These are phyloP conservation scores for Clepsis dumicolana DNA, from an alignment of 2,888 invertebrate species.

Conservation along the genomic window DNA sequence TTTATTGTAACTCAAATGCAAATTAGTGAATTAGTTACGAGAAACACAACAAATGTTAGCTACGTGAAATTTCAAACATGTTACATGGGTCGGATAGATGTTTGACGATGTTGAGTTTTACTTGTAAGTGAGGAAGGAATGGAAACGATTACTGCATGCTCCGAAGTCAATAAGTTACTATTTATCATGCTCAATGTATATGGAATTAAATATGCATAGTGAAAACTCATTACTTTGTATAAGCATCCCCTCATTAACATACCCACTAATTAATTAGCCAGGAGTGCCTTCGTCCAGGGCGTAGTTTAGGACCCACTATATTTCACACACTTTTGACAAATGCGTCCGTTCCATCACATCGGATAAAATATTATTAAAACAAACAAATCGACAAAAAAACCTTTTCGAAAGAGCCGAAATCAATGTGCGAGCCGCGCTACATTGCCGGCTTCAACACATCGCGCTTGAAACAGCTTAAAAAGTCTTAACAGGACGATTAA, in stretches of 20 bases:
- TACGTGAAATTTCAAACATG: not conserved
- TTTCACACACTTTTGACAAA: constrained; percentile 81
- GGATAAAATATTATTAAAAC: constrained; percentile 86
- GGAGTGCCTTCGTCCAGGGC: constrained; percentile 67
- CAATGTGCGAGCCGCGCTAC: constrained; percentile 83
- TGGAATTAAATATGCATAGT: constrained; percentile 43
- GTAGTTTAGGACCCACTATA: constrained; percentile 63
- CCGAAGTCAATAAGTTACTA: constrained; percentile 31
- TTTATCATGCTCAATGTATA: constrained; percentile 32
- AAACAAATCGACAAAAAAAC: constrained; percentile 85
- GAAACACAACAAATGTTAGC: not conserved
- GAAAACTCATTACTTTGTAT: constrained; percentile 62
- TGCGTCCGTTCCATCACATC: constrained; percentile 83
- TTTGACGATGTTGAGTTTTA: not conserved
- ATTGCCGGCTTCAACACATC: constrained; percentile 59
- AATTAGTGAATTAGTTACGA: constrained; percentile 3
- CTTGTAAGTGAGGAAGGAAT: not conserved
- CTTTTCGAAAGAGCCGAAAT: constrained; percentile 85
- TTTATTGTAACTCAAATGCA: constrained; percentile 7
- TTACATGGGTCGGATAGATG: not conserved
- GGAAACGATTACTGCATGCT: not conserved
- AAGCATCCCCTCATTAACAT: constrained; percentile 74
- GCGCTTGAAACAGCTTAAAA: constrained; percentile 53
- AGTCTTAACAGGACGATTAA: constrained; percentile 34
- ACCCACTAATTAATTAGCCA: constrained; percentile 79